A percentile compares a stretch with the other conserved stretches of the same genome.
Conservation (phyloP, 2,888 invertebrate species). For the Orchesella flavescens region DNA sequence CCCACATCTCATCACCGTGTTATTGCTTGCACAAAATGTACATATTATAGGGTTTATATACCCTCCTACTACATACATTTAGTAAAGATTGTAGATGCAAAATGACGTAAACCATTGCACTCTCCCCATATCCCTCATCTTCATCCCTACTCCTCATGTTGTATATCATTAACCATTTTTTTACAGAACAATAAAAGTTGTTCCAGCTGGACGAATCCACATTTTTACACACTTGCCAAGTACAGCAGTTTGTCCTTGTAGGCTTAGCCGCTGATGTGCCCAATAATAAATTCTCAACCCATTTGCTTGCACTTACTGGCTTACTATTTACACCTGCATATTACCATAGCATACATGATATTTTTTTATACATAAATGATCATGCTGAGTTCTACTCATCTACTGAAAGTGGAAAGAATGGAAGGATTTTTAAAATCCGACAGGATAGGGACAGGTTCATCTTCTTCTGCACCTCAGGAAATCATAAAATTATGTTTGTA, state of each 20-base stretch:
- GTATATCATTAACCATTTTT: not conserved
- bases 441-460: constrained; percentile 26
- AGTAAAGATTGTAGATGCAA: too few species aligned
- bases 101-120: too few species aligned
- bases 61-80: too few species aligned
- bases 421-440: not conserved
- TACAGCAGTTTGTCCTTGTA: not conserved
- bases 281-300: not conserved
- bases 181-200: constrained; percentile 16
- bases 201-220: constrained; percentile 25
- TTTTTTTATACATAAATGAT: constrained; percentile 24
- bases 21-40: too few species aligned
- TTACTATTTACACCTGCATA: constrained; percentile 45
- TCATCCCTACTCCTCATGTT: not conserved
- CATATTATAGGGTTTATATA: too few species aligned
- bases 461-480: constrained; percentile 32
- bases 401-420: constrained; percentile 14
- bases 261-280: not conserved
- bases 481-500: not conserved
- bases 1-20: too few species aligned
- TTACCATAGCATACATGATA: constrained; percentile 32
- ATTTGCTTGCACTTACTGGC: not conserved
- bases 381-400: constrained; percentile 25
- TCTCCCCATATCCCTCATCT: not conserved
- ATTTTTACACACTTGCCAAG: constrained; percentile 17